Percentiles rank a stretch among this genome's conserved stretches.
Conservation (phyloP, 35 echinoderm and acorn worm genomes). For the Lytechinus pictus region DNA sequence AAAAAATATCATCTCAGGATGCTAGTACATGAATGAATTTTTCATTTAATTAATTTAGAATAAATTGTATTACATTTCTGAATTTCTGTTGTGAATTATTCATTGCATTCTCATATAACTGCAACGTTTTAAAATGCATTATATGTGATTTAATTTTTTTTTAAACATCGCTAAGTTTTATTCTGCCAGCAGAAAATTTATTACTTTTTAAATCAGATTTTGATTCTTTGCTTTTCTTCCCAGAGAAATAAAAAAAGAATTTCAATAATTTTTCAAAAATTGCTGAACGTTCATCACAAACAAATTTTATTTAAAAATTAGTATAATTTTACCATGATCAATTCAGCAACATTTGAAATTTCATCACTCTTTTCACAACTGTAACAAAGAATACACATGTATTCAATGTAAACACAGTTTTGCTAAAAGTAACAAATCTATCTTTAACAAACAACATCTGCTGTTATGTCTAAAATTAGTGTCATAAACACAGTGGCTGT, state of each 20-base stretch:
- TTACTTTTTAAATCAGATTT: too few species aligned
- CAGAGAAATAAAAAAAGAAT: too few species aligned
- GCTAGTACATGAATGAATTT: neutral
- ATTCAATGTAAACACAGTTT: neutral
- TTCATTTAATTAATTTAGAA: too few species aligned
- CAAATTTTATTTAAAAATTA: too few species aligned
- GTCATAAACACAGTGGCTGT: neutral
- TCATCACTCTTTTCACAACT: neutral
- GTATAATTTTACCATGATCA: too few species aligned
- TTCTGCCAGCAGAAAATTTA: too few species aligned
- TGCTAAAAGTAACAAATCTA: neutral
- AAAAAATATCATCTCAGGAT: neutral
- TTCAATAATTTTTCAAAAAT: too few species aligned
- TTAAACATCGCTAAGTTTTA: neutral
- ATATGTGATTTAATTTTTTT: neutral
- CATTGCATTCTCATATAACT: too few species aligned
- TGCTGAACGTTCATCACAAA: too few species aligned
- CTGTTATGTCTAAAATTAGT: neutral
- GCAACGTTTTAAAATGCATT: neutral
- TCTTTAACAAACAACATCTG: too few species aligned
- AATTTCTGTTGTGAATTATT: neutral
- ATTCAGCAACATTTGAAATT: neutral
- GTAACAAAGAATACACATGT: neutral
- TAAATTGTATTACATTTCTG: neutral
- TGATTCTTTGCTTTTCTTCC: too few species aligned